Evolutionary conservation across 2,797 vertebrate genomes (phyloP).

Genomic region (Amblyraja radiata): DNA sequence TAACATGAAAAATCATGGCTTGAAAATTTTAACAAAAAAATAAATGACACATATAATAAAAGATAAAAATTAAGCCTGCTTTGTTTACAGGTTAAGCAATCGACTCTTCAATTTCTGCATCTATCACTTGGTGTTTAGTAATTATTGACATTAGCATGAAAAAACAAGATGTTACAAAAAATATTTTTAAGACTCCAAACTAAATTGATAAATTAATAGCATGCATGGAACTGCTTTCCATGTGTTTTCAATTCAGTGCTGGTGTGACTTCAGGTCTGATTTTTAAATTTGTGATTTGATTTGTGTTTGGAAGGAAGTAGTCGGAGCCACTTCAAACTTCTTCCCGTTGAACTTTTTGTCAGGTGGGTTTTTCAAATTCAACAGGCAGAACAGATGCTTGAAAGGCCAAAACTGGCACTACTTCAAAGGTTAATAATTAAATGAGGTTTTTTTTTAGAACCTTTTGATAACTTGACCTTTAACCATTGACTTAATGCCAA

Average conservation of each 20-base stretch:
- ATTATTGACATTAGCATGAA: too few relatives aligned
- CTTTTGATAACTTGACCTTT: neutral
- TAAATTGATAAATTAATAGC: neutral
- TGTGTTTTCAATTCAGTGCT: conserved; percentile 13
- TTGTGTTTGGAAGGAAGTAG: neutral
- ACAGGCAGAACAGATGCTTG: too few relatives aligned
- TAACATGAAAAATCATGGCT: neutral
- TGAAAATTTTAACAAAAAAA: neutral
- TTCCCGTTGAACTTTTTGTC: neutral
- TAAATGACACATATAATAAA: neutral
- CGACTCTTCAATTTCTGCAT: neutral
- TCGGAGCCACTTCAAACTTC: conserved; percentile 29
- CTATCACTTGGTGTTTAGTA: neutral
- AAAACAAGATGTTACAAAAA: neutral
- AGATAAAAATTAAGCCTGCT: neutral
- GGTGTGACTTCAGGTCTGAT: neutral
- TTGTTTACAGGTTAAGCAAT: neutral
- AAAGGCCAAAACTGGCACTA: neutral
- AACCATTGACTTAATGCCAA: conserved; percentile 27
- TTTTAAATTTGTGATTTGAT: neutral
- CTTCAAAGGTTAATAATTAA: conserved; percentile 8
- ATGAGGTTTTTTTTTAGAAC: neutral
- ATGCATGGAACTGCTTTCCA: neutral
- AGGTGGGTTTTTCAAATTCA: conserved; percentile 2
- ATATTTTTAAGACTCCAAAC: neutral